These are phyloP conservation scores for Scomber japonicus DNA, from an alignment of 2,113 vertebrate genomes.

Conservation along the genomic window DNA sequence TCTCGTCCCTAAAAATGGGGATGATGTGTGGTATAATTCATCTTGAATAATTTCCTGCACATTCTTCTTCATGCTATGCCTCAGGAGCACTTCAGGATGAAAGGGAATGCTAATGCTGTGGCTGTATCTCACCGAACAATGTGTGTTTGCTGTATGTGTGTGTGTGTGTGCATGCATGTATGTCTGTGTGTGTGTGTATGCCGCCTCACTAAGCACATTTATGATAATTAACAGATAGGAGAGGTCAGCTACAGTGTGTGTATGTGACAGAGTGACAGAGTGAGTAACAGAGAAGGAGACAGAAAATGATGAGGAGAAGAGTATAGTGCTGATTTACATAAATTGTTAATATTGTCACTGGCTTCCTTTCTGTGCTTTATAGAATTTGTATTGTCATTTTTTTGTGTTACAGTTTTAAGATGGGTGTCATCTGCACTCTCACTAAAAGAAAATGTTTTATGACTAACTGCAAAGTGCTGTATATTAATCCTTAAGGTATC, in stretches of 20 bases:
- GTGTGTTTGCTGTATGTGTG: slow-evolving; percentile 44
- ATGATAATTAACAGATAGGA: slow-evolving; percentile 81
- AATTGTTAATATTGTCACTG: slow-evolving; percentile 34
- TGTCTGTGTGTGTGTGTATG: slow-evolving; percentile 14
- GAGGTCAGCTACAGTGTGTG: slow-evolving; percentile 57
- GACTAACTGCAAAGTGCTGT: neutral
- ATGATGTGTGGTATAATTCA: slow-evolving; percentile 69
- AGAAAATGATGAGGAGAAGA: slow-evolving; percentile 37
- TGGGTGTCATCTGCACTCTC: neutral
- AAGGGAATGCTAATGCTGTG: slow-evolving; percentile 79
- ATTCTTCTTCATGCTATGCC: slow-evolving; percentile 71
- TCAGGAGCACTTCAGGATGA: slow-evolving; percentile 79
- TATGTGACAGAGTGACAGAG: slow-evolving; percentile 11
- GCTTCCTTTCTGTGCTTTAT: slow-evolving; percentile 26
- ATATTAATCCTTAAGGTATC: neutral
- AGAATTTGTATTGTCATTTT: slow-evolving; percentile 12
- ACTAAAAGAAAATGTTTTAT: neutral
- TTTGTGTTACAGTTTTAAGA: slow-evolving; percentile 4
- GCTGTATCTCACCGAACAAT: slow-evolving; percentile 62
- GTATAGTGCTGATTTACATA: slow-evolving; percentile 52
- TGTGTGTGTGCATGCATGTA: neutral
- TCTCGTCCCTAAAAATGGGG: slow-evolving; percentile 36
- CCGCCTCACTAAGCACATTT: slow-evolving; percentile 72
- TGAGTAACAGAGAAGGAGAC: slow-evolving; percentile 28
- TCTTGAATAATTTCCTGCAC: slow-evolving; percentile 80